Base-by-base conservation (phyloP, 2,113 vertebrate species). In the Cichladusa arquata region DNA sequence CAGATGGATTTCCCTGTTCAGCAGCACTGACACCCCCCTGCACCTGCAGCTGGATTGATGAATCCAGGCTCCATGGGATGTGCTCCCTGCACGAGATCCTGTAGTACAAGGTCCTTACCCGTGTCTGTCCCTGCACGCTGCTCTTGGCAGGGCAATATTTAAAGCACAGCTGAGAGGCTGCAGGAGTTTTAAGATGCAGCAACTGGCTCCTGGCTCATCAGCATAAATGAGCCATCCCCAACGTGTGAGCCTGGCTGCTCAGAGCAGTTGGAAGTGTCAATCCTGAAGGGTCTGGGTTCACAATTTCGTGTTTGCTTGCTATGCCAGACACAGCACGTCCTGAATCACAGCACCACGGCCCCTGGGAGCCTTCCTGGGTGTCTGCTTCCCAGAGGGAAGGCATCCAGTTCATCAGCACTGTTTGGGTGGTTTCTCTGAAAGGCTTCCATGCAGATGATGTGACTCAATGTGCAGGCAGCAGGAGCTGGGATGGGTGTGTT, bases 1-100 rank as follows among this genome's bases (percentile, higher is more conserved):
- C 90, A 62, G 83, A 82, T 86, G 94, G 88, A 84, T 97, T 94
- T 96, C 73, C 47, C 69, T 48, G 38, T 22, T 80, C 45, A 87
- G 33, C 58, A 58, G 57, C 45, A 5, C 28, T 36, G 72, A 45
- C 48, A 44, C n/a, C n/a, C 23, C 77, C 40, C 20, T 65, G 57
- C 48, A 48, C 8, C 29, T 91, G 87, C 58, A 38, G 40, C 56
- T 60, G 53, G 85, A 40, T 66, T 89, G 93, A 90, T 81, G 89
- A 96, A 88, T 34, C 34, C 2, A 25, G 71, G 60, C 72, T 60
- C 47, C 34, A 11, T 12, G 56, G 56, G 24, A 60, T 12, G n/a
- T 95, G 38, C 50, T 96, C 72, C 64, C 51, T 53, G 51, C 51
- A 53, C 51, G 28, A 53, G 15, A 18, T 42, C 42, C 57, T 91